Conservation (phyloP, 1,140 invertebrate genomes). For the Pseudomyrmex sp. region DNA sequence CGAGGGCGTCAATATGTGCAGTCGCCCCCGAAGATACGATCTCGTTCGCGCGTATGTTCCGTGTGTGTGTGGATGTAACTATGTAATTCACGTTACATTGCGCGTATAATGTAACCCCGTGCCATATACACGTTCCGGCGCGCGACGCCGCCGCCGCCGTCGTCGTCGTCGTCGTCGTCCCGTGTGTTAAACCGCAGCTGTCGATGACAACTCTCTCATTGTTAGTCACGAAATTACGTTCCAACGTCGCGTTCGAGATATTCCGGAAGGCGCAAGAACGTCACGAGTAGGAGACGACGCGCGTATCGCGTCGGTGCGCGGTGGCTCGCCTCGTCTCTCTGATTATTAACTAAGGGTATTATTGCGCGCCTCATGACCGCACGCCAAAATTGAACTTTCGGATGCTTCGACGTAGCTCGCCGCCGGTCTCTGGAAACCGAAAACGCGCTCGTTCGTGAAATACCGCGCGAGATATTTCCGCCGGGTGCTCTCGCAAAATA, state of each 20-base stretch:
- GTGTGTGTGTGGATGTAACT: constrained; percentile 34
- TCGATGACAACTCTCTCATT: constrained; percentile 61
- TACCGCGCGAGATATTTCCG: background rate
- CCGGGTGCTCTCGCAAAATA: too few species aligned
- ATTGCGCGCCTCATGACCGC: constrained; percentile 4
- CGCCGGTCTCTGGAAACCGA: too few species aligned
- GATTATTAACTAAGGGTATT: constrained; percentile 42
- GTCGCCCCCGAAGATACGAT: constrained; percentile 43
- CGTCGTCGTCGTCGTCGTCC: background rate
- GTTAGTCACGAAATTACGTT: constrained; percentile 60
- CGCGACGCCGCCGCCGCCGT: constrained; percentile 1
- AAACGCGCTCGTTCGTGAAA: too few species aligned
- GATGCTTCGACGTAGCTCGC: background rate
- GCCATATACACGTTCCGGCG: constrained; percentile 50
- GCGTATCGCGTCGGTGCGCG: constrained; percentile 38
- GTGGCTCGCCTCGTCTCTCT: background rate
- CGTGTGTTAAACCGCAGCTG: constrained; percentile 55
- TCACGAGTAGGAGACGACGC: constrained; percentile 11
- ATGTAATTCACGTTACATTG: constrained; percentile 60
- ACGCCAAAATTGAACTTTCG: constrained; percentile 20
- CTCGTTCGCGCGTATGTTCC: constrained; percentile 18
- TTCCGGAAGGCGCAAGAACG: constrained; percentile 57
- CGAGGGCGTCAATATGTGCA: constrained; percentile 31
- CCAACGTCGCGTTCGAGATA: constrained; percentile 51
- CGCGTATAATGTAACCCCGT: constrained; percentile 55